Evolutionary conservation across 1,140 invertebrate species (phyloP), one percentile per base, ranked within the genome.

Genomic region (Epicauta chinensis): DNA sequence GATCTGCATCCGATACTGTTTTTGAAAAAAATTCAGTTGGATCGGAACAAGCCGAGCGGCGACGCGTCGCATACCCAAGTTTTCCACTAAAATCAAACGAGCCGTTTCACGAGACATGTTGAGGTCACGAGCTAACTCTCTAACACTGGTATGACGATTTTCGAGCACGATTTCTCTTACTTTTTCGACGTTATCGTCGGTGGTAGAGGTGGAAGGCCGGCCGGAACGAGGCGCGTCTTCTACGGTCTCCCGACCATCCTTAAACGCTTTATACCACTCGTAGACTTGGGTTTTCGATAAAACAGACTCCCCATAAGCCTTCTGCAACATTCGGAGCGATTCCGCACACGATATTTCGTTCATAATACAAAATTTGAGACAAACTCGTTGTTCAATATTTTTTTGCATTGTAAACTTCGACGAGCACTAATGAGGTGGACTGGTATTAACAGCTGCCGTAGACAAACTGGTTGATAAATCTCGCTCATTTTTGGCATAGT

Each of bases 141-240:
- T 32, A n/a, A n/a, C n/a, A 51, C 14, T 55, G 16, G 31, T 9
- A 16, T 34, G 31, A 43, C 54, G 44, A 58, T 59, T 59, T 56
- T 49, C 29, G 30, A 51, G 23, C 51, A 62, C 51, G n/a, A 64
- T 53, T 58, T 64, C 49, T n/a, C n/a, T n/a, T n/a, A n/a, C n/a
- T n/a, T n/a, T n/a, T n/a, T n/a, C n/a, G n/a, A n/a, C 44, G 59
- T 62, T 30, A 60, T 41, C 53, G 43, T 63, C 56, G 50, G 43
- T 62, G 57, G 48, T 37, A 53, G 57, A 55, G 16, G 62, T 67
- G 50, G 49, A 56, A 56, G 59, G 58, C 35, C 60, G 50, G 51
- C 64, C 60, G n/a, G n/a, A n/a, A n/a, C n/a, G n/a, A 55, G 49
- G 53, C 37, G 56, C 23, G 41, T 67, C 60, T 58, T 63, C 54